These are phyloP conservation scores for Glaucomys volans DNA, from an alignment of 2,113 vertebrate genomes.

Conservation along the genomic window DNA sequence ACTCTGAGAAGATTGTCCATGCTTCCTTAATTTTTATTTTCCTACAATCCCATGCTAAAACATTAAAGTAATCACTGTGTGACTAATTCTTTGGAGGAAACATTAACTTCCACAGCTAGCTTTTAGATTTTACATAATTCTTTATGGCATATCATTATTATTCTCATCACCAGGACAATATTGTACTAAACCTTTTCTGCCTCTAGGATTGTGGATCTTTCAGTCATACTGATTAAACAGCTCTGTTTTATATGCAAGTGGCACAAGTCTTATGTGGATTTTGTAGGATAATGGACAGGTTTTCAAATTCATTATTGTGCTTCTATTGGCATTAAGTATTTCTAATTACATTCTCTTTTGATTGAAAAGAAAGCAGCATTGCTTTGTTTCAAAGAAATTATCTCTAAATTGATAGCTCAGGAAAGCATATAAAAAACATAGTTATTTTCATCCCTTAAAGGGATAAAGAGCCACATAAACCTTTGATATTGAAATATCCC, in stretches of 20 bases:
- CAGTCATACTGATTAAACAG: not conserved
- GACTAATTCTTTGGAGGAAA: conserved; percentile 20
- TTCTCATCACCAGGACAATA: conserved; percentile 33
- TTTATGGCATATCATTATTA: conserved; percentile 36
- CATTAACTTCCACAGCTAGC: conserved; percentile 34
- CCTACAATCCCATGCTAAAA: not conserved
- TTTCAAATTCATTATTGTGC: conserved; percentile 56
- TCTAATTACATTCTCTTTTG: conserved; percentile 55
- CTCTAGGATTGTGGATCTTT: not conserved
- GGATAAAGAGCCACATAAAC: not conserved
- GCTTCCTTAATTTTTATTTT: conserved; percentile 33
- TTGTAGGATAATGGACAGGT: conserved; percentile 46
- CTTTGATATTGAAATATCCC: not conserved
- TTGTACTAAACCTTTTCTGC: not conserved
- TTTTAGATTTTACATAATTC: conserved; percentile 25
- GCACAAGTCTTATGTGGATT: conserved; percentile 4
- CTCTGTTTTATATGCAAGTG: conserved; percentile 28
- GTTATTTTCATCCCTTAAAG: not conserved
- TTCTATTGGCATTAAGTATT: conserved; percentile 49
- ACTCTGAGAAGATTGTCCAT: not conserved
- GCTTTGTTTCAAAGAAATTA: conserved; percentile 46
- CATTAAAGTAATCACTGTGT: conserved; percentile 42
- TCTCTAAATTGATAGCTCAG: conserved; percentile 29
- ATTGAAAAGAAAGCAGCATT: not conserved
- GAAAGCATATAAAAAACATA: not conserved